These are phyloP conservation scores for Oreochromis tanganicae DNA, from an alignment of 2,113 vertebrate species.

Conservation along the genomic window DNA sequence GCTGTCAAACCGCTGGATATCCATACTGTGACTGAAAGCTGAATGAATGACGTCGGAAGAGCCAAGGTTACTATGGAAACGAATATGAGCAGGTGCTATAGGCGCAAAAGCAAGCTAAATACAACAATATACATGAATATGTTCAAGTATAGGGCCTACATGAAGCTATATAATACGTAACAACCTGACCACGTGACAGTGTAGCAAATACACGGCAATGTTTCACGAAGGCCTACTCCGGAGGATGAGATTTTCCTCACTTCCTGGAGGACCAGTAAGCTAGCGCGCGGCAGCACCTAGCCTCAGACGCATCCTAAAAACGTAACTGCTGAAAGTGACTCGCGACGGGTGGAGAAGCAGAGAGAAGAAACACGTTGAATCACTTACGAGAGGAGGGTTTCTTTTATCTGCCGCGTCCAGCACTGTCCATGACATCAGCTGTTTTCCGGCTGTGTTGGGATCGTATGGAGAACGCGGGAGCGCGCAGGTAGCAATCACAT, in stretches of 20 bases:
- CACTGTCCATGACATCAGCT: conserved; percentile 56
- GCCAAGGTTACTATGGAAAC: conserved; percentile 75
- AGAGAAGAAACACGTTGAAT: background rate
- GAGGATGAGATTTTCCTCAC: conserved; percentile 30
- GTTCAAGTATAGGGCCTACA: background rate
- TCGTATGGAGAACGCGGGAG: conserved; percentile 28
- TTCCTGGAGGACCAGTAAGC: conserved; percentile 59
- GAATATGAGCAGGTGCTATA: conserved; percentile 28
- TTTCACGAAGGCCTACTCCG: conserved; percentile 22
- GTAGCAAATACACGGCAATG: background rate
- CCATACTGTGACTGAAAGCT: background rate
- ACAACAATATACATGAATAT: background rate
- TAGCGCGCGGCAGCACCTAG: conserved; percentile 11
- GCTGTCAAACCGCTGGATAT: background rate
- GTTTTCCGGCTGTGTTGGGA: conserved; percentile 38
- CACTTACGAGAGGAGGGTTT: conserved; percentile 55
- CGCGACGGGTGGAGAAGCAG: background rate
- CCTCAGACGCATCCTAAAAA: background rate
- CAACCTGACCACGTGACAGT: background rate
- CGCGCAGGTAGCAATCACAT: conserved; percentile 55
- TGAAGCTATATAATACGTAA: background rate
- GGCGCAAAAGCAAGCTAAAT: background rate
- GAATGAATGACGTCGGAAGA: conserved; percentile 23
- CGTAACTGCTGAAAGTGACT: background rate
- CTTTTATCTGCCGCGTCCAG: conserved; percentile 29